These are phyloP conservation scores for Machimus atricapillus DNA, from an alignment of 2,888 invertebrate species.

Conservation along the genomic window DNA sequence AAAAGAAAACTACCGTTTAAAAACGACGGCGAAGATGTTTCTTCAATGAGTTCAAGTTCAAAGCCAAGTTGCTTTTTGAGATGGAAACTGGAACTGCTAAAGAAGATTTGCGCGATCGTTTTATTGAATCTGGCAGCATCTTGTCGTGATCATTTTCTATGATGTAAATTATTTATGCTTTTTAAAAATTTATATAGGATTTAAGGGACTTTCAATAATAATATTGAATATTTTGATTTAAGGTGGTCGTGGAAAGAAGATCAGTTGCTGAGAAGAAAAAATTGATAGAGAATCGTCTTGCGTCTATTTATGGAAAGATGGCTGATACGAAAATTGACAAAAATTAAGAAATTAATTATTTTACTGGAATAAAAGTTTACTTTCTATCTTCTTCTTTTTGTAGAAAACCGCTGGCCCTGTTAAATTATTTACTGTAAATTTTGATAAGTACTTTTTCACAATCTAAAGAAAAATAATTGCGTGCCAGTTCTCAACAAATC, in stretches of 20 bases:
- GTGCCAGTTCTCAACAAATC: too few relatives aligned
- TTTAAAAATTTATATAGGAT: neutral
- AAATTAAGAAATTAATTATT: neutral
- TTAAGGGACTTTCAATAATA: neutral
- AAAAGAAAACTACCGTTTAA: neutral
- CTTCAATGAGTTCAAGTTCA: constrained; percentile 8
- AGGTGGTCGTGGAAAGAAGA: neutral
- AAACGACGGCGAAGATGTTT: neutral
- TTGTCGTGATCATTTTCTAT: neutral
- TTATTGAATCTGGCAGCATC: neutral
- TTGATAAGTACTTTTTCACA: too few relatives aligned
- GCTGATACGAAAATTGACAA: neutral
- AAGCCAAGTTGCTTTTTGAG: neutral
- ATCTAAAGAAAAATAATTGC: too few relatives aligned
- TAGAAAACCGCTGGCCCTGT: neutral
- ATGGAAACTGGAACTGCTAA: neutral
- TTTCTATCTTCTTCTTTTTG: neutral
- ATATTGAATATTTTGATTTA: neutral
- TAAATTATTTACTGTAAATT: neutral
- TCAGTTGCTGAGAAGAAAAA: neutral
- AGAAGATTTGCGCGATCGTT: neutral
- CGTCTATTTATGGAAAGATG: neutral
- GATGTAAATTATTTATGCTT: neutral
- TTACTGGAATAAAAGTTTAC: neutral
- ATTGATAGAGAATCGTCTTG: neutral